Evolutionary conservation across 2,797 vertebrate genomes (phyloP), one percentile per base, ranked within the genome.

Genomic region (Neosilurus mollespiculum): DNA sequence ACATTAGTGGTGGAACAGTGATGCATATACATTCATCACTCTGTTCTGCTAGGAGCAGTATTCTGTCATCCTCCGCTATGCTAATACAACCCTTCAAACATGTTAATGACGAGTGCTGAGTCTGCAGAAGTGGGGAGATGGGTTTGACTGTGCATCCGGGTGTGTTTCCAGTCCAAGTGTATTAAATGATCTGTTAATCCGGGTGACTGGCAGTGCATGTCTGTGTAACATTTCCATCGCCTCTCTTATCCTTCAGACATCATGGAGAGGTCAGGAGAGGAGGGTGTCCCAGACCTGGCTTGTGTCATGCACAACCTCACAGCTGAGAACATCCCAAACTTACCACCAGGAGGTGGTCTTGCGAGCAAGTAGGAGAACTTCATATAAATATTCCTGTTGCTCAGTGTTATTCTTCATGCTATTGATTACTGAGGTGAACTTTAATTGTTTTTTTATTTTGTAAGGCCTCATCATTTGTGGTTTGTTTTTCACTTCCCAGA

Each of bases 321-420:
- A 91, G 94, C 96, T 89, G 98, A 99, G 93, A 98, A 94, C 93
- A 97, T 99, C 93, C 96, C 97, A 87, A 97, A 99, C 92, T 95
- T 99, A 90, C 98, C 98, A 90, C 98, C 98, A 84, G 98, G 98
- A 88, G 98, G 98, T 93, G 98, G 98, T 91, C 95, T 99, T 93
- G 96, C 97, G 92, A 97, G 97, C 96, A 99, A 99, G 98, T 99
- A 95, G 61, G 88, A 59, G 61, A 56, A 67, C 18, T 59, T 66
- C 2, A 30, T 7, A 1, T 43, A 77, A 53, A 65, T 79, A 53
- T 66, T 79, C 30, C 1, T 66, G 49, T 66, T 79, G 43, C 61
- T n/a, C 20, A n/a, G 0, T 78, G 24, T 43, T 51, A 64, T 51
- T 14, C 59, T 1, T 59, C 30, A 37, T 76, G 30, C 11, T 5